phyloP scores from a whole-genome alignment of 2,888 invertebrate genomes.

The Sylvicola cinctus region DNA sequence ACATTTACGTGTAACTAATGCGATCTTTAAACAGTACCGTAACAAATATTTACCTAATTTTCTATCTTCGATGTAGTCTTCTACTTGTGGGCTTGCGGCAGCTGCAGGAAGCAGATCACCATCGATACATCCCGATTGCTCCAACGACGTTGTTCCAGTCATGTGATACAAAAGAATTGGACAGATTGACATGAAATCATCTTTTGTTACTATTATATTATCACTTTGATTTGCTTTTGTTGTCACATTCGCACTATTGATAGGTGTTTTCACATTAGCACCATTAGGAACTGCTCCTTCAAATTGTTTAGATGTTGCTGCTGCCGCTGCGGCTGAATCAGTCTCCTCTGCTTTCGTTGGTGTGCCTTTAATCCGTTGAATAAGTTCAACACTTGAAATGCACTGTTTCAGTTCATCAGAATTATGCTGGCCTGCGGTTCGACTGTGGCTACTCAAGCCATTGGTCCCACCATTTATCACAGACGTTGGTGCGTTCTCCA shows the following conservation, averaged over 20 bases:
- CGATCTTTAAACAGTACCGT: constrained; percentile 2
- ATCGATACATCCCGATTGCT: constrained; percentile 34
- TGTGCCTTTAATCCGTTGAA: constrained; percentile 10
- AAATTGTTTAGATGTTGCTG: constrained; percentile 5
- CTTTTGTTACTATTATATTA: constrained; percentile 8
- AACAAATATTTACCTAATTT: constrained; percentile 13
- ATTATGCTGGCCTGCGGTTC: not conserved
- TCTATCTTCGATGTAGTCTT: constrained; percentile 11
- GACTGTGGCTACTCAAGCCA: not conserved
- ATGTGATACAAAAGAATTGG: constrained; percentile 48
- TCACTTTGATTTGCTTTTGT: constrained; percentile 1
- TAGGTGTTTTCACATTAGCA: not conserved
- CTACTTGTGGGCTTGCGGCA: constrained; percentile 6
- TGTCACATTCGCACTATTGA: not conserved
- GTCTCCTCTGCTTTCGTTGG: not conserved
- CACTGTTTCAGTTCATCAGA: constrained; percentile 21
- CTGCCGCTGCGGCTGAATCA: not conserved
- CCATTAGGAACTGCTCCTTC: not conserved
- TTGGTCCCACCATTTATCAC: too few relatives aligned
- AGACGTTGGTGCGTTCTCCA: too few relatives aligned
- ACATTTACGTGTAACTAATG: constrained; percentile 1
- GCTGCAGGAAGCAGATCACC: constrained; percentile 16
- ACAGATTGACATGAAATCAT: constrained; percentile 32
- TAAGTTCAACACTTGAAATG: constrained; percentile 27
- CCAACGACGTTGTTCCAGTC: constrained; percentile 30